Base-by-base conservation (phyloP, 1,140 invertebrate genomes). In the Cecropterus lyciades region DNA sequence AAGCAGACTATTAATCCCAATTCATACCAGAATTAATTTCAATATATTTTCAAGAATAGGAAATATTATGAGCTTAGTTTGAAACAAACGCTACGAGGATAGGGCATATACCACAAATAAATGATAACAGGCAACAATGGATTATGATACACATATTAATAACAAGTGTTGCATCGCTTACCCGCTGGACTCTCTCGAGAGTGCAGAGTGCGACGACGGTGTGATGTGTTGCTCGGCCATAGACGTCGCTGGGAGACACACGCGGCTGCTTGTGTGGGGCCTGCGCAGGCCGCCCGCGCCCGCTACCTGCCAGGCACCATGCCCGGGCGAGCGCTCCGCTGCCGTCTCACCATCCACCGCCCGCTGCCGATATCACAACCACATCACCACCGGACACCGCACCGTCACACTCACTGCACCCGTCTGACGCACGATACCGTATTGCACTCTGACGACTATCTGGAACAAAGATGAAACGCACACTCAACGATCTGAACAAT, bases 221-320 rank as follows among this genome's bases (percentile, higher is more conserved):
- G 87, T 87, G 67, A 83, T 88, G 85, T 92, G 88, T 91, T 93
- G 92, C 87, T 93, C 88, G 92, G 89, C 91, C 90, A 92, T 92
- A 92, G 89, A 92, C 90, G 90, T 89, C 89, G 87, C 89, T 92
- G 90, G 84, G 79, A 83, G 66, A 87, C 80, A 84, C 82, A 85
- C 87, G 89, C 88, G 85, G 85, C 83, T 91, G 89, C 89, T 90
- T 89, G 85, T 88, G 82, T 84, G 85, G 81, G 89, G 89, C 86
- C 86, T 90, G 89, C 86, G 87, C 85, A 86, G 87, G 89, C 89
- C 86, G 83, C 87, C 91, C 86, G 87, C 89, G 87, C 87, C 85
- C 87, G 87, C 89, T 91, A 91, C 85, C 87, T 90, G 80, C 87
- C 89, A 81, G 89, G 90, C 85, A 93, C 88, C 92, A 93, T 93